These are phyloP conservation scores for Gymnoscelis rufifasciata DNA, from an alignment of 2,888 invertebrate genomes.

Conservation along the genomic window DNA sequence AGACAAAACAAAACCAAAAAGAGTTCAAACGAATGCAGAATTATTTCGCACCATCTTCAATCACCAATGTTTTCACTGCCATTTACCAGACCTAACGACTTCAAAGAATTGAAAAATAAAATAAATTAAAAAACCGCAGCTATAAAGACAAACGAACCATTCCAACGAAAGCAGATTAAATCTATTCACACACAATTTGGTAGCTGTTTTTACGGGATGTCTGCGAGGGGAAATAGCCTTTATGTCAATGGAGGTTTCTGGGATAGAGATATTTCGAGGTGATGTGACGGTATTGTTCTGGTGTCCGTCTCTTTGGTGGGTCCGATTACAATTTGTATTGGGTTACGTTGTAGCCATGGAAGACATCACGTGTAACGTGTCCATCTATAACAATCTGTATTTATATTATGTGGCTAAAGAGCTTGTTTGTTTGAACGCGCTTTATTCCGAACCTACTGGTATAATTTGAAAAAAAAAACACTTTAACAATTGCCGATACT, in stretches of 20 bases:
- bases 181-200: slow-evolving; percentile 65
- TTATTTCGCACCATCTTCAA: slow-evolving; percentile 6
- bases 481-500: too few species aligned
- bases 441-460: too few species aligned
- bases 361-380: too few species aligned
- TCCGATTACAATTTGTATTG: slow-evolving; percentile 35
- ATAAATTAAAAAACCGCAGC: slow-evolving; percentile 41
- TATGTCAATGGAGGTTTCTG: slow-evolving; percentile 16
- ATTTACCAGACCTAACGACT: slow-evolving; percentile 20
- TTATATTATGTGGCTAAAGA: too few species aligned
- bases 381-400: too few species aligned
- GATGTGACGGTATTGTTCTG: slow-evolving; percentile 26
- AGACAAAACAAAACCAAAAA: slow-evolving; percentile 1
- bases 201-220: slow-evolving; percentile 22
- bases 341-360: slow-evolving; percentile 20
- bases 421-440: too few species aligned
- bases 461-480: too few species aligned
- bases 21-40: slow-evolving; percentile 3
- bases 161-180: slow-evolving; percentile 59
- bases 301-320: slow-evolving; percentile 24
- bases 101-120: slow-evolving; percentile 22
- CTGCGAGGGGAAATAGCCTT: slow-evolving; percentile 29
- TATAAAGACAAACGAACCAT: slow-evolving; percentile 48
- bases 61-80: slow-evolving; percentile 20
- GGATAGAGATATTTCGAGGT: slow-evolving; percentile 35